Conservation (phyloP, 2,797 vertebrate species). For the Hemitrygon akajei region DNA sequence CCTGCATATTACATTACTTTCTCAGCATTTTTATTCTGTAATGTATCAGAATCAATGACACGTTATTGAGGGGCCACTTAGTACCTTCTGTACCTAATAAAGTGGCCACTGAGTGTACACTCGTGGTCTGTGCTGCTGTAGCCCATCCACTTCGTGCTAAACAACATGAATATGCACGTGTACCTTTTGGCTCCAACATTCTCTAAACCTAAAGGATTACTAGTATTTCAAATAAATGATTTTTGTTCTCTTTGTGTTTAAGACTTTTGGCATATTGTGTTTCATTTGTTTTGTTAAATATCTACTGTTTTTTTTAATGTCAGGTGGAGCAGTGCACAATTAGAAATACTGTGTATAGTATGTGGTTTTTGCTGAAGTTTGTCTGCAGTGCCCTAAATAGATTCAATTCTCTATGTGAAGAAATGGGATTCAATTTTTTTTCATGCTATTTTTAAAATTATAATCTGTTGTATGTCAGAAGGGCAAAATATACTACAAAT, state of each 20-base stretch:
- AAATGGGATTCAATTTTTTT: not conserved
- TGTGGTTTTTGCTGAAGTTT: not conserved
- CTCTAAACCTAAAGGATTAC: not conserved
- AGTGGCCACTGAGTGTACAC: no score
- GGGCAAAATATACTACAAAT: not conserved
- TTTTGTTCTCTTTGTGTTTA: not conserved
- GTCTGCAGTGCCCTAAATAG: not conserved
- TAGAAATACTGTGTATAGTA: not conserved
- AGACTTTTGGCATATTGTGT: not conserved
- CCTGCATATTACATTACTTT: constrained; percentile 42
- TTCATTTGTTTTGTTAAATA: not conserved
- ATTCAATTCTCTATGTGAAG: not conserved
- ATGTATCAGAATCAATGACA: not conserved
- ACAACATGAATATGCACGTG: not conserved
- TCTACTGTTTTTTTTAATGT: not conserved
- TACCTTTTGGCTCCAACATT: not conserved
- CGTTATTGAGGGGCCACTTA: no score
- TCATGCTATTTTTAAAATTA: not conserved
- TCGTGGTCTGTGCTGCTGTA: no score
- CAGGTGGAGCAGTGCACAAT: not conserved
- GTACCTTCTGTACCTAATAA: no score
- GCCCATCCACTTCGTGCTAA: no score
- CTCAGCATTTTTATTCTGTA: not conserved
- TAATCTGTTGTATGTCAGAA: not conserved
- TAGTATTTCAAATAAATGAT: constrained; percentile 14